phyloP scores from a whole-genome alignment of 1,140 invertebrate genomes.

The Hyles vespertilio region DNA sequence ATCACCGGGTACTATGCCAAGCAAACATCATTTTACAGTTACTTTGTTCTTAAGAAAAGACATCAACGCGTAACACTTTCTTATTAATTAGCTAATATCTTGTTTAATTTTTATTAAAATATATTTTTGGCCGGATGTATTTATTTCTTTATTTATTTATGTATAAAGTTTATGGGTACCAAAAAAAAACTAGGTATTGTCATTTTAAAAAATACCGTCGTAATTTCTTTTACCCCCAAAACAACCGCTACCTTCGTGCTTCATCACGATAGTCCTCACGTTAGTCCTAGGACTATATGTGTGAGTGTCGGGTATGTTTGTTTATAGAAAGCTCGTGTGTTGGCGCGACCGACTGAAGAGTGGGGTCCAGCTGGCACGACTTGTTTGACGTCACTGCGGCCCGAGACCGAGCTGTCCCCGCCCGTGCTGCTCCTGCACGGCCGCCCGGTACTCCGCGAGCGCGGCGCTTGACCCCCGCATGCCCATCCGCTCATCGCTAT shows the following conservation, averaged over 20 bases:
- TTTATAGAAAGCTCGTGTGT: constrained; percentile 74
- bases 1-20: neutral
- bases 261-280: no score
- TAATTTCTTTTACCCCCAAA: no score
- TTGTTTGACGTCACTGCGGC: constrained; percentile 28
- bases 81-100: neutral
- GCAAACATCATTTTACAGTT: neutral
- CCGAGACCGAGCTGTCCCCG: constrained; percentile 55
- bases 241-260: no score
- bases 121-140: no score
- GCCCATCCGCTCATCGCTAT: constrained; percentile 58
- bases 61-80: neutral
- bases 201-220: no score
- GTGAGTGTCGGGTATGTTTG: neutral
- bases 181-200: no score
- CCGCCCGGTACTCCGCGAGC: constrained; percentile 75
- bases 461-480: constrained; percentile 67
- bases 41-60: no score
- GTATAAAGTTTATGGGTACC: no score
- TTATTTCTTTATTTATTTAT: no score
- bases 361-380: constrained; percentile 77
- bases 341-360: constrained; percentile 79
- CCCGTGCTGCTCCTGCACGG: constrained; percentile 79
- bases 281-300: no score
- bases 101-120: no score